These are phyloP conservation scores for Perizoma flavofasciatum DNA, from an alignment of 2,888 invertebrate species.

Conservation along the genomic window DNA sequence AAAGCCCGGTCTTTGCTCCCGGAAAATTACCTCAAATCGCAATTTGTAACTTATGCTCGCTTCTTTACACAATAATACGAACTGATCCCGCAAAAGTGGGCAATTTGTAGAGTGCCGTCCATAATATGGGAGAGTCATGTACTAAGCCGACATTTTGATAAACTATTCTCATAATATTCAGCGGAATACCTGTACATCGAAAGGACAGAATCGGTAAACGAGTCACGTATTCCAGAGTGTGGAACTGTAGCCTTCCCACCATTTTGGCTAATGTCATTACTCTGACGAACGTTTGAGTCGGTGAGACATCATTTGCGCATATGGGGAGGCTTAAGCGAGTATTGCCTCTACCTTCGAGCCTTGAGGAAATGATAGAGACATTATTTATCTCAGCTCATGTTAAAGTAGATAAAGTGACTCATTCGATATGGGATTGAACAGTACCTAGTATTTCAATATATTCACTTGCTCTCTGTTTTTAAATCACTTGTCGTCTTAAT, in stretches of 20 bases:
- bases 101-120: constrained; percentile 67
- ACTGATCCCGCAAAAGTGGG: constrained; percentile 57
- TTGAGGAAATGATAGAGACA: constrained; percentile 19
- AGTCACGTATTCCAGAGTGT: constrained; percentile 58
- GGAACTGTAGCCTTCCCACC: constrained; percentile 64
- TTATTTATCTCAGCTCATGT: constrained; percentile 12
- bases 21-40: constrained; percentile 36
- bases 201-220: constrained; percentile 45
- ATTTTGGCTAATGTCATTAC: constrained; percentile 70
- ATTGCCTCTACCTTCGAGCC: constrained; percentile 15
- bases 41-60: constrained; percentile 44
- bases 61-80: constrained; percentile 55
- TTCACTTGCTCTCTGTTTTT: constrained; percentile 1
- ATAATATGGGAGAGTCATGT: constrained; percentile 53
- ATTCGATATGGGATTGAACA: constrained; percentile 3
- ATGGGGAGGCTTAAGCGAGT: constrained; percentile 22
- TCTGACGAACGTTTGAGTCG: constrained; percentile 54
- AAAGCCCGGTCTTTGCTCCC: constrained; percentile 14
- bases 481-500: no score
- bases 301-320: constrained; percentile 35
- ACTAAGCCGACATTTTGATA: constrained; percentile 66
- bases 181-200: constrained; percentile 41
- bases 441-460: constrained; percentile 8
- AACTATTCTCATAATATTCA: constrained; percentile 68
- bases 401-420: constrained; percentile 11